Evolutionary conservation across 2,797 vertebrate species (phyloP).

Genomic region (Lepilemur septentrionalis): DNA sequence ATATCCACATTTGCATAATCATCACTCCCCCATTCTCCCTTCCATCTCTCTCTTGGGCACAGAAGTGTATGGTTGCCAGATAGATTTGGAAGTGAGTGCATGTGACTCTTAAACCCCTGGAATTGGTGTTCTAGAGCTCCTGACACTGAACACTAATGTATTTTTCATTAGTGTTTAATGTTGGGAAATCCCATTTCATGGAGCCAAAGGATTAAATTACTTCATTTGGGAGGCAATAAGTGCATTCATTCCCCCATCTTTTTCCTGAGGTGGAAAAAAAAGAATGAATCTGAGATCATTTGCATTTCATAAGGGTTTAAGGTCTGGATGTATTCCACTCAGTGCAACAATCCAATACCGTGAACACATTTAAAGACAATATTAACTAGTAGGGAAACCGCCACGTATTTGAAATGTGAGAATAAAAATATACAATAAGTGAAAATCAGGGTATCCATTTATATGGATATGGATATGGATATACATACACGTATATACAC

Average conservation of each 20-base stretch:
- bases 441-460: background rate
- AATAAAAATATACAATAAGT: constrained; percentile 35
- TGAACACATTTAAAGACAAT: constrained; percentile 48
- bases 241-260: constrained; percentile 35
- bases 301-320: constrained; percentile 58
- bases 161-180: constrained; percentile 73
- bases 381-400: constrained; percentile 39
- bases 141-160: constrained; percentile 58
- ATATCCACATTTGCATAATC: constrained; percentile 43
- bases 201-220: constrained; percentile 64
- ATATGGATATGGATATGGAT: background rate
- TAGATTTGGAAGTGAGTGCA: constrained; percentile 42
- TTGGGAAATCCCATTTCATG: constrained; percentile 64
- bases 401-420: constrained; percentile 16
- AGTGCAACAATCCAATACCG: constrained; percentile 18
- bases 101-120: background rate
- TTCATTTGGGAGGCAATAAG: constrained; percentile 60
- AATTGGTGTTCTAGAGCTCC: constrained; percentile 38
- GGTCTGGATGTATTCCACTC: constrained; percentile 4
- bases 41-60: background rate
- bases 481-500: background rate
- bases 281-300: constrained; percentile 43
- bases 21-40: background rate
- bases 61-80: constrained; percentile 30
- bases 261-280: constrained; percentile 42